A percentile compares a stretch with the other conserved stretches of the same genome.
Evolutionary conservation across 2,797 vertebrate species (phyloP).

Genomic region (Anguilla marmorata): DNA sequence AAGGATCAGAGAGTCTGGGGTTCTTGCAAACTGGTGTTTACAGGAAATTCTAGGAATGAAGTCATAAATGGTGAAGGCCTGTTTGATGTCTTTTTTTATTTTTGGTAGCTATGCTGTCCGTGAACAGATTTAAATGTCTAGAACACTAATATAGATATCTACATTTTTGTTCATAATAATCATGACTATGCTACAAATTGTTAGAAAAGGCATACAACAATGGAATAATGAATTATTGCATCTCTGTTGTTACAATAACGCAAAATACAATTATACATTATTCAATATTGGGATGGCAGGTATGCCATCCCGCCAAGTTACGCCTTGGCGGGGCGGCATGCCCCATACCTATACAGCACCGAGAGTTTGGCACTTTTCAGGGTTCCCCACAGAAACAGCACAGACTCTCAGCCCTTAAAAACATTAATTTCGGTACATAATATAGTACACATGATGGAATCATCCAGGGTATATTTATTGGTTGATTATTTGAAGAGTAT

Average conservation of each 20-base stretch:
- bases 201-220: not conserved
- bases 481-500: not conserved
- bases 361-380: too few relatives aligned
- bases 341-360: too few relatives aligned
- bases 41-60: constrained; percentile 1
- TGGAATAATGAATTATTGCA: not conserved
- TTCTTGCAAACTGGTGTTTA: not conserved
- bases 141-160: not conserved
- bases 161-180: not conserved
- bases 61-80: not conserved
- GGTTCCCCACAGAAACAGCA: too few relatives aligned
- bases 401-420: too few relatives aligned
- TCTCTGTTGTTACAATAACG: not conserved
- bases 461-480: not conserved
- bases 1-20: not conserved
- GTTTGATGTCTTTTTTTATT: not conserved
- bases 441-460: not conserved
- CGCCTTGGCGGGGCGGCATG: too few relatives aligned
- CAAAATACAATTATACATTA: not conserved
- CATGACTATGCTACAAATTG: not conserved
- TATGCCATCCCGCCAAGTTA: too few relatives aligned
- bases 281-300: not conserved
- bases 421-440: not conserved
- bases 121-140: not conserved
- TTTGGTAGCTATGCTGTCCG: not conserved